Conservation (phyloP, 2,797 vertebrate species). For the Gallinago solitaria region DNA sequence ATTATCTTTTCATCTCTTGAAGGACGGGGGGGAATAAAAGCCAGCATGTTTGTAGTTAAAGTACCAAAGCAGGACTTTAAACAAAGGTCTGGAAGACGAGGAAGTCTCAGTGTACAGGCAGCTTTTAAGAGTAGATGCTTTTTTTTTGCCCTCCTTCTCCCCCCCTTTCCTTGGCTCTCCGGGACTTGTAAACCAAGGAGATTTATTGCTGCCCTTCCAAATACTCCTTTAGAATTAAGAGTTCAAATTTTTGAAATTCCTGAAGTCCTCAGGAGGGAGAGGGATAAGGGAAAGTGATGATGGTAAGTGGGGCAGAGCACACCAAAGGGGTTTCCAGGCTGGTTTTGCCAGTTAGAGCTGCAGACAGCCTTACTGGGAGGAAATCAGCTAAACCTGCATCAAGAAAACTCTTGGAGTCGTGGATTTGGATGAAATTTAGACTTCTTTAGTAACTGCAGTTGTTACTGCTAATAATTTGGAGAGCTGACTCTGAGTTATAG, state of each 20-base stretch:
- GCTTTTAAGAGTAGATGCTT: slow-evolving; percentile 16
- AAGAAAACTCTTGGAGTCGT: background rate
- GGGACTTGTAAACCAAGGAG: slow-evolving; percentile 34
- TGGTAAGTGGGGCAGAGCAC: background rate
- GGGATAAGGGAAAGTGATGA: slow-evolving; percentile 1
- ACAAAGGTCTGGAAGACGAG: slow-evolving; percentile 6
- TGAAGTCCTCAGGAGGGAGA: slow-evolving; percentile 43
- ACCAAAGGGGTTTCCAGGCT: background rate
- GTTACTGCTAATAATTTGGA: background rate
- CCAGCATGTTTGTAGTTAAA: slow-evolving; percentile 38
- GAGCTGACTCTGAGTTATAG: background rate
- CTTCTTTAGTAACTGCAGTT: background rate
- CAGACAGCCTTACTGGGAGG: background rate
- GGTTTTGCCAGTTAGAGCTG: background rate
- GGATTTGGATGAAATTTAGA: background rate
- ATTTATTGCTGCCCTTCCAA: slow-evolving; percentile 58
- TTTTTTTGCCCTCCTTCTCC: background rate
- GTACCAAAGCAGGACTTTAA: slow-evolving; percentile 40
- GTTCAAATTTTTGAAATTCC: slow-evolving; percentile 71
- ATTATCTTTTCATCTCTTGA: slow-evolving; percentile 45
- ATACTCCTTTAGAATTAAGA: slow-evolving; percentile 36
- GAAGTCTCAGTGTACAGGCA: background rate
- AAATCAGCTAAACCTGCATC: background rate
- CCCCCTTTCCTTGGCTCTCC: background rate
- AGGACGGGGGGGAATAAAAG: background rate